These are phyloP conservation scores for Ctenochaetus hawaiiensis DNA, from an alignment of 2,797 vertebrate genomes.

Conservation along the genomic window DNA sequence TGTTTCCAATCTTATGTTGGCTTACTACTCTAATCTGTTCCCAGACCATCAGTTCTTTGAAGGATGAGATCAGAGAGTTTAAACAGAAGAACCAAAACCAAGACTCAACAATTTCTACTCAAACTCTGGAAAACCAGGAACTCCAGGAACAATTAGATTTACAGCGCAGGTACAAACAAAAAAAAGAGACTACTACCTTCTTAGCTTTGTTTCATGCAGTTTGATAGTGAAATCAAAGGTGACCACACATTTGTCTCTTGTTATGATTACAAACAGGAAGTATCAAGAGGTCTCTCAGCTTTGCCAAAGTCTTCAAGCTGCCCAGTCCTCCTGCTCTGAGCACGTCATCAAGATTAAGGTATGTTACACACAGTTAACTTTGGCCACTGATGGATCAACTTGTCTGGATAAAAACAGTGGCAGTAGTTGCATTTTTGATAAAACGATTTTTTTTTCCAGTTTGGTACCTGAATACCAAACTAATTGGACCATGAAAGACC, in stretches of 20 bases:
- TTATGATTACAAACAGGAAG: conserved; percentile 83
- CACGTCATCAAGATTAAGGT: conserved; percentile 94
- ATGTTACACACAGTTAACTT: conserved; percentile 8
- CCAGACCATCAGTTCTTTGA: conserved; percentile 77
- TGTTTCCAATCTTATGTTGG: not conserved
- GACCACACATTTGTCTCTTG: conserved; percentile 28
- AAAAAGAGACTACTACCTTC: not conserved
- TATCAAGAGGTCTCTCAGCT: conserved; percentile 90
- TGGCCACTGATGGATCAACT: not conserved
- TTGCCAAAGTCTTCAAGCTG: conserved; percentile 88
- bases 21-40: conserved; percentile 23
- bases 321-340: conserved; percentile 86
- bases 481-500: no score
- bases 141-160: conserved; percentile 89
- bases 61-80: conserved; percentile 84
- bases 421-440: no score
- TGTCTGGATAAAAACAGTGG: not conserved
- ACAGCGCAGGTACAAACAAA: conserved; percentile 86
- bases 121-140: conserved; percentile 81
- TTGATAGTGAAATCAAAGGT: conserved; percentile 5
- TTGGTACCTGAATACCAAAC: no score
- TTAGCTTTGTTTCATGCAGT: conserved; percentile 7
- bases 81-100: conserved; percentile 83
- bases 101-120: conserved; percentile 74
- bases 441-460: no score